These are phyloP conservation scores for Phoeniculus purpureus DNA, from an alignment of 2,797 vertebrate genomes.

Conservation along the genomic window DNA sequence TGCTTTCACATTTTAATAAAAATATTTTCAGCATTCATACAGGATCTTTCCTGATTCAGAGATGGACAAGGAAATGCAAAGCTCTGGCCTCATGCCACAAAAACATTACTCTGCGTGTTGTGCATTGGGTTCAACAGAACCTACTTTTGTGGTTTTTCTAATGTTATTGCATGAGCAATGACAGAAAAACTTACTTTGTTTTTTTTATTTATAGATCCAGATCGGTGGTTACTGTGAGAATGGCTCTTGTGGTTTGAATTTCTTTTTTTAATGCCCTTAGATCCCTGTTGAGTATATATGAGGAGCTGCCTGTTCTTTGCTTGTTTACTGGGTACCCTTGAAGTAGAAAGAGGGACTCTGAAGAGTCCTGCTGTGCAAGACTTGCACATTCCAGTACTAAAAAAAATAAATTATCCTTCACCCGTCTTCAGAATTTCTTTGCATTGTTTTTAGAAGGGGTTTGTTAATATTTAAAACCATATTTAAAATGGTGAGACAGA, in stretches of 20 bases:
- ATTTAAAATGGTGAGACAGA: background rate
- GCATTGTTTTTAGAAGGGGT: background rate
- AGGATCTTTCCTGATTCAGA: background rate
- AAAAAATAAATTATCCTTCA: background rate
- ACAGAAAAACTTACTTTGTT: background rate
- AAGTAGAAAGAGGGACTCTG: background rate
- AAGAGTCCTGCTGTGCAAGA: background rate
- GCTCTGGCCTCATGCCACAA: background rate
- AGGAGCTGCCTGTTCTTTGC: background rate
- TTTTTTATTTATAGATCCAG: background rate
- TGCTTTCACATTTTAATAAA: background rate
- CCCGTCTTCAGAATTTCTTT: background rate
- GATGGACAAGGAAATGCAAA: background rate
- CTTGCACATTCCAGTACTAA: background rate
- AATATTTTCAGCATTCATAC: background rate
- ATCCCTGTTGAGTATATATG: background rate
- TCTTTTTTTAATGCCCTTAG: background rate
- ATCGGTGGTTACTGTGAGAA: background rate
- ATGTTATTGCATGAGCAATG: background rate
- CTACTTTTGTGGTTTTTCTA: background rate
- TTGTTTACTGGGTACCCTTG: background rate
- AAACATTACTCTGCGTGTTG: background rate
- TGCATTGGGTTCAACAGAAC: background rate
- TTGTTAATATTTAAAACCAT: background rate
- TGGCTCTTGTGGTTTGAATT: background rate